Conservation (phyloP, 1,140 invertebrate genomes). For the Stratiolaelaps scimitus region DNA sequence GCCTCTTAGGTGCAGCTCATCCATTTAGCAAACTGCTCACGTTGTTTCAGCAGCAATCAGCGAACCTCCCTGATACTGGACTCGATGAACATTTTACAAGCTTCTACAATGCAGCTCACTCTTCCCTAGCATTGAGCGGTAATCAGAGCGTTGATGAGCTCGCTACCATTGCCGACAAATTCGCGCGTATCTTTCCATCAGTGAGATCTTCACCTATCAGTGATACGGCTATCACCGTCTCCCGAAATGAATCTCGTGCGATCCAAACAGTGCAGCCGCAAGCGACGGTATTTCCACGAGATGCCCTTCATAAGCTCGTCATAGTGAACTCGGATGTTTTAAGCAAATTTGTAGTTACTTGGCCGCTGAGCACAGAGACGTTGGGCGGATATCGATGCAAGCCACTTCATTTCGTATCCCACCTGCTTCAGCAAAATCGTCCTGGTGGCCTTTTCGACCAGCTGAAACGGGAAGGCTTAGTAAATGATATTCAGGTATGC, state of each 20-base stretch:
- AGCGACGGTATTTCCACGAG: too few relatives aligned
- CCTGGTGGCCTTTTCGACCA: neutral
- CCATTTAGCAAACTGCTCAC: neutral
- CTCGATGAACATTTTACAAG: too few relatives aligned
- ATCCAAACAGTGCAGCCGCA: too few relatives aligned
- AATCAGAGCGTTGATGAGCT: slow-evolving; percentile 6
- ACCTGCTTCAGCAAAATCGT: slow-evolving; percentile 3
- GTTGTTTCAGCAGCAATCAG: neutral
- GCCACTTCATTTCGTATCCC: neutral
- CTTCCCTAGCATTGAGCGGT: neutral
- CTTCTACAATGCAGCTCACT: too few relatives aligned
- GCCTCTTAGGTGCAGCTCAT: neutral
- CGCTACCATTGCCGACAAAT: neutral
- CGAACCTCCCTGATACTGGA: too few relatives aligned
- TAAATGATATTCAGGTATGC: slow-evolving; percentile 8
- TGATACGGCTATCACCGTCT: too few relatives aligned
- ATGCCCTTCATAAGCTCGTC: slow-evolving; percentile 1
- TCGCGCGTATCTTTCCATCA: neutral
- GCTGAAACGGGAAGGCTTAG: neutral
- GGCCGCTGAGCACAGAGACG: neutral
- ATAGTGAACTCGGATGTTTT: neutral
- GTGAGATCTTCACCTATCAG: neutral
- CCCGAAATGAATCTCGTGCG: neutral
- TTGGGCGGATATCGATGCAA: neutral
- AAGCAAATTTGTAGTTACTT: neutral